phyloP scores from a whole-genome alignment of 2,113 vertebrate genomes.

The Maccullochella peelii region DNA sequence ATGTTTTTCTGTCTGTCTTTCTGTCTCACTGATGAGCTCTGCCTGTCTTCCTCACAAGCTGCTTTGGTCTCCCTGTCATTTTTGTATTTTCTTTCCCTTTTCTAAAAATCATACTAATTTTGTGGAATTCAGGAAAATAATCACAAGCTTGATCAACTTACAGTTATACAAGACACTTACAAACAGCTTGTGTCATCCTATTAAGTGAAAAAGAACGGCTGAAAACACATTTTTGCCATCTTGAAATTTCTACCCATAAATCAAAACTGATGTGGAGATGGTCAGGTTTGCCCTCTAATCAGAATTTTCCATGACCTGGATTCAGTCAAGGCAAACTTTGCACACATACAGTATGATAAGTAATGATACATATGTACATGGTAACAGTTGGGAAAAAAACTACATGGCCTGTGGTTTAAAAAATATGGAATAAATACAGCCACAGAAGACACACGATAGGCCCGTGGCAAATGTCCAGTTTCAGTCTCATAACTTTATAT shows the following conservation, averaged over 20 bases:
- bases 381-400: neutral
- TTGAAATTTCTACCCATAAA: neutral
- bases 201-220: neutral
- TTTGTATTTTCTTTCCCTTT: neutral
- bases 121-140: neutral
- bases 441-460: conserved; percentile 20
- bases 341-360: neutral
- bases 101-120: neutral
- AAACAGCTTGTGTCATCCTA: neutral
- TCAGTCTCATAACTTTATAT: neutral
- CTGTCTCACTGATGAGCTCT: conserved; percentile 17
- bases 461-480: conserved; percentile 21
- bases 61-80: neutral
- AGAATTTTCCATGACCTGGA: neutral
- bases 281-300: neutral
- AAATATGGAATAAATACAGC: conserved; percentile 33
- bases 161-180: neutral
- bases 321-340: neutral
- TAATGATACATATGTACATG: neutral
- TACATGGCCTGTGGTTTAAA: conserved; percentile 10
- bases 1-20: conserved; percentile 5
- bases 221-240: neutral
- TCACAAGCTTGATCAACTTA: neutral
- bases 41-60: neutral
- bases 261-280: neutral